These are phyloP conservation scores for Myodes glareolus DNA, from an alignment of 2,113 vertebrate genomes.

Conservation along the genomic window DNA sequence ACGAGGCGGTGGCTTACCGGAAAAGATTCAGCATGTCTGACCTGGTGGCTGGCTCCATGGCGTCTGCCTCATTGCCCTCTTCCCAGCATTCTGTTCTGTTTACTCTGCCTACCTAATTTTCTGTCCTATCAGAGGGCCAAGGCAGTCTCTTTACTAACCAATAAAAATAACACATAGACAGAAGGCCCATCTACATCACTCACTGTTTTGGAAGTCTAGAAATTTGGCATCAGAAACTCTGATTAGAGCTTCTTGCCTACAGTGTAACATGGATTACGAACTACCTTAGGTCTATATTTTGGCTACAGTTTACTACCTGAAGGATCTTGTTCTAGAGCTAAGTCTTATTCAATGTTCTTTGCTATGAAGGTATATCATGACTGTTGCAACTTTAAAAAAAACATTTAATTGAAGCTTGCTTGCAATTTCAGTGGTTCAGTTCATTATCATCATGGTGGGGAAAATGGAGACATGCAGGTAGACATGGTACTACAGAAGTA, in stretches of 20 bases:
- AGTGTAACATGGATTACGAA: neutral
- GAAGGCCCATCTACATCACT: no score
- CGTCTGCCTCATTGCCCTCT: no score
- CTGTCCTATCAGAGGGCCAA: no score
- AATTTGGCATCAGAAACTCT: neutral
- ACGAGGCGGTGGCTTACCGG: no score
- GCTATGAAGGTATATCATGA: neutral
- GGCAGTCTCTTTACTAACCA: no score
- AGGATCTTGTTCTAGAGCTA: neutral
- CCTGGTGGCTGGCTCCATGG: no score
- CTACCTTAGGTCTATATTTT: neutral
- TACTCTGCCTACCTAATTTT: no score
- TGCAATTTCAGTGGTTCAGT: neutral
- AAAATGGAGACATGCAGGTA: neutral
- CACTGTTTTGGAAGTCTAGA: neutral
- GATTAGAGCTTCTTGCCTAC: fast-evolving
- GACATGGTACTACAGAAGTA: neutral
- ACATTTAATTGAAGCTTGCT: neutral
- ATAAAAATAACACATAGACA: no score
- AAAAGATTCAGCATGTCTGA: no score
- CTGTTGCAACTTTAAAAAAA: neutral
- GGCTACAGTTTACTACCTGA: neutral
- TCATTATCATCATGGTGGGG: neutral
- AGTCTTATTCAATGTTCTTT: neutral
- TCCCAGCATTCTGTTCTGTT: no score